phyloP scores from a whole-genome alignment of 2,797 vertebrate species.

The Arremon aurantiirostris region DNA sequence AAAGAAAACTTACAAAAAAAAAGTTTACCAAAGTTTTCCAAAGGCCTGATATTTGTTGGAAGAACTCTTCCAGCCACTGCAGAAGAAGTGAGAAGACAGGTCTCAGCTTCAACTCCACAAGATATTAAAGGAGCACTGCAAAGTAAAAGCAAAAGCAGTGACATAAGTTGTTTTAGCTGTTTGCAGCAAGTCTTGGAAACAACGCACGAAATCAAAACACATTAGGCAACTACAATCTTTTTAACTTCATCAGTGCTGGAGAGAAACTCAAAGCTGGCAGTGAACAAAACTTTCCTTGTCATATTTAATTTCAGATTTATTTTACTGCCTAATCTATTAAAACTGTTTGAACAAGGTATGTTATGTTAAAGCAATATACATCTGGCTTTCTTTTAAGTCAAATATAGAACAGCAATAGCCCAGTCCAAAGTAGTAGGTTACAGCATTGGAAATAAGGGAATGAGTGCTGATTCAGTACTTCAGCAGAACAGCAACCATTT shows the following conservation, averaged over 20 bases:
- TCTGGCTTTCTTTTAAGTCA: neutral
- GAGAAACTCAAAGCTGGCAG: neutral
- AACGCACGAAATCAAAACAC: neutral
- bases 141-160: neutral
- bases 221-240: neutral
- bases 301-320: neutral
- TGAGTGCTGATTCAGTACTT: neutral
- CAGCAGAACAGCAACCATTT: neutral
- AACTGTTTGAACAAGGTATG: neutral
- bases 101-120: conserved; percentile 61
- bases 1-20: conserved; percentile 74
- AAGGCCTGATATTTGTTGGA: conserved; percentile 72
- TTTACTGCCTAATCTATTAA: neutral
- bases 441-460: neutral
- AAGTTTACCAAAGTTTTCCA: conserved; percentile 87
- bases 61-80: conserved; percentile 74
- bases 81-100: conserved; percentile 73
- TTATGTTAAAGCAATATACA: neutral
- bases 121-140: conserved; percentile 71
- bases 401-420: neutral
- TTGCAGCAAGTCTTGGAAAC: neutral
- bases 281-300: neutral
- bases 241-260: neutral
- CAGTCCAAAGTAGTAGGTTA: neutral
- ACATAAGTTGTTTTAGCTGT: neutral